A percentile compares a stretch with the other conserved stretches of the same genome.
Conservation (phyloP, 30 jellyfish, hydroid and myxozoan genomes). For the Nemopilema nomurai region DNA sequence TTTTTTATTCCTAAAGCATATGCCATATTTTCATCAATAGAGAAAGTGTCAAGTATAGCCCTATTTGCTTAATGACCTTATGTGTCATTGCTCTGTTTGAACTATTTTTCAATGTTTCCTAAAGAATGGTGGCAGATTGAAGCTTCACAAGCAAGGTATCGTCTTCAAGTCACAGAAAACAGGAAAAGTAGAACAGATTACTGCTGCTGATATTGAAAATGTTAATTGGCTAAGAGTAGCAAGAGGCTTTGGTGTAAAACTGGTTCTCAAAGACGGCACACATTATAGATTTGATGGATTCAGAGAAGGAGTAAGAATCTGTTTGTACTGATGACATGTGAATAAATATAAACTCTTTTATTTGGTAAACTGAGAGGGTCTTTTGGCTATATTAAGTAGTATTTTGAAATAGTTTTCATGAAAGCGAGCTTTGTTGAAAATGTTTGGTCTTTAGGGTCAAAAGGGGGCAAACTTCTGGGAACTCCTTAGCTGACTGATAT, state of each 20-base stretch:
- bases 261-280: constrained; percentile 73
- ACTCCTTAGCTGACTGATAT: no score
- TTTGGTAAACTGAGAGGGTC: not conserved
- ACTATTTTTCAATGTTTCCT: not conserved
- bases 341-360: not conserved
- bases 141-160: constrained; percentile 84
- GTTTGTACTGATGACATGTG: not conserved
- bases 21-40: no score
- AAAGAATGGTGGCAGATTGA: constrained; percentile 85
- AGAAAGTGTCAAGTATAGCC: no score
- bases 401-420: no score
- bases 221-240: constrained; percentile 93
- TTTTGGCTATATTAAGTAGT: no score
- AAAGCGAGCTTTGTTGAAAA: no score
- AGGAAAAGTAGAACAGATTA: constrained; percentile 88
- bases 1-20: no score
- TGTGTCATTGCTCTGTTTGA: not conserved
- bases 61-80: no score
- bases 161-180: constrained; percentile 89
- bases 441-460: no score
- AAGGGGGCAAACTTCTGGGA: no score
- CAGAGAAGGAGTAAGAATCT: constrained; percentile 70
- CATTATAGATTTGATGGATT: constrained; percentile 88
- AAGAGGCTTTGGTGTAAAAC: constrained; percentile 85
- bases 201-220: constrained; percentile 83